Base-by-base conservation (phyloP, 2,113 vertebrate species). In the Spermophilus dauricus region DNA sequence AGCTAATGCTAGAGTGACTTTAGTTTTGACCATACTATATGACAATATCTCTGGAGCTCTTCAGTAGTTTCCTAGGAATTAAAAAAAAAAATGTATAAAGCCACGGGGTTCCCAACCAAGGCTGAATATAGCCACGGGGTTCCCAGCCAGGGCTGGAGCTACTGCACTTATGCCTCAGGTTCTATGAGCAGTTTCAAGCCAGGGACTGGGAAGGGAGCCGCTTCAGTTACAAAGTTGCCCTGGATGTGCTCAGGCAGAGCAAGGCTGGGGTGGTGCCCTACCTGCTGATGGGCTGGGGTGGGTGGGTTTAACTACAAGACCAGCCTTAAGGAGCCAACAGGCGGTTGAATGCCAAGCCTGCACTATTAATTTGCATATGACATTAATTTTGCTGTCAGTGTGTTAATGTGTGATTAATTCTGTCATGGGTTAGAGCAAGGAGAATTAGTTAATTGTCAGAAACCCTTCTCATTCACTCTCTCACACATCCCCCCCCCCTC, bases 281-380 rank as follows among this genome's bases (percentile, higher is more conserved):
- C 14, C 34, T 16, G 69, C 67, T 24, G 17, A 24, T 4, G 82
- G 90, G 86, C 61, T 30, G 61, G 17, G 39, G 20, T 37, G 20
- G 72, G 80, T 78, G 76, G 70, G 56, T 72, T 34, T 70, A 45
- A 76, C 45, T 34, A 51, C 5, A 48, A 51, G 8, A 0, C 82
- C 51, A 87, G 97, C 94, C 96, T 97, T 87, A 95, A 89, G 81
- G 96, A 95, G 88, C 92, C 97, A 97, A 97, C 96, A 92, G 94
- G 95, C 96, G 96, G 96, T 37, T 97, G 98, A 98, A 98, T 97
- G 98, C 98, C 81, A 87, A 97, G 94, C 97, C 96, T 92, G 98
- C 98, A 97, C 98, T 98, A 98, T 98, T 98, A 97, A 99, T 99
- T 99, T 99, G 98, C 98, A 99, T 99, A 98, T 98, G 98, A 97